phyloP scores from a whole-genome alignment of 1,140 invertebrate species.

The Semibalanus balanoides region DNA sequence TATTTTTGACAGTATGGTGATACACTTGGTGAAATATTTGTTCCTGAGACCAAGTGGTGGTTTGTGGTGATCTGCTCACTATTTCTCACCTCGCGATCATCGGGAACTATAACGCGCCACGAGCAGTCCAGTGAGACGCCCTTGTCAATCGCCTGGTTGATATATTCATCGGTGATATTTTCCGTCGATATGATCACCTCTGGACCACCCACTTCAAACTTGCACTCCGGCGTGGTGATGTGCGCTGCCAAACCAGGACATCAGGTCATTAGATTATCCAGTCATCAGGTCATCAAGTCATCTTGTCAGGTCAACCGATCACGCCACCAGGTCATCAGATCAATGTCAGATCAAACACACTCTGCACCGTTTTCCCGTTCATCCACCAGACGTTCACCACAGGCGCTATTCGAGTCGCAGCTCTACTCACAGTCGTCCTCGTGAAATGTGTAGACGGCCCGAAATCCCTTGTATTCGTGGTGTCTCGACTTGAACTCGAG shows the following conservation, averaged over 20 bases:
- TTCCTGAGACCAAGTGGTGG: too few relatives aligned
- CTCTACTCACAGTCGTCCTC: slow-evolving; percentile 29
- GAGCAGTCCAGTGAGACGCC: not conserved
- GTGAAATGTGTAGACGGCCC: slow-evolving; percentile 53
- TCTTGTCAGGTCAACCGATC: too few relatives aligned
- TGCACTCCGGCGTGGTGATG: not conserved
- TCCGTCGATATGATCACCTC: not conserved
- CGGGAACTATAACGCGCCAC: not conserved
- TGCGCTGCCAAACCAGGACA: not conserved
- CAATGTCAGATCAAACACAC: too few relatives aligned
- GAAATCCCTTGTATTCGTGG: slow-evolving; percentile 64
- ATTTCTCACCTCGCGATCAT: not conserved
- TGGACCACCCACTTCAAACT: not conserved
- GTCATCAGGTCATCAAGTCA: too few relatives aligned
- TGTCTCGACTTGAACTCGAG: slow-evolving; percentile 69
- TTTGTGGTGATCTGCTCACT: too few relatives aligned
- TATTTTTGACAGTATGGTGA: too few relatives aligned
- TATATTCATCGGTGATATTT: not conserved
- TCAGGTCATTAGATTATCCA: too few relatives aligned
- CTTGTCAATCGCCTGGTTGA: not conserved
- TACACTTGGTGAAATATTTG: too few relatives aligned
- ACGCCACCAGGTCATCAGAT: too few relatives aligned
- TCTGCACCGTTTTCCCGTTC: too few relatives aligned
- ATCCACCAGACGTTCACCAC: too few relatives aligned
- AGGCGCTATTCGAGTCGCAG: too few relatives aligned